phyloP scores from a whole-genome alignment of 1,140 invertebrate species.

The Eubasilissa regina region DNA sequence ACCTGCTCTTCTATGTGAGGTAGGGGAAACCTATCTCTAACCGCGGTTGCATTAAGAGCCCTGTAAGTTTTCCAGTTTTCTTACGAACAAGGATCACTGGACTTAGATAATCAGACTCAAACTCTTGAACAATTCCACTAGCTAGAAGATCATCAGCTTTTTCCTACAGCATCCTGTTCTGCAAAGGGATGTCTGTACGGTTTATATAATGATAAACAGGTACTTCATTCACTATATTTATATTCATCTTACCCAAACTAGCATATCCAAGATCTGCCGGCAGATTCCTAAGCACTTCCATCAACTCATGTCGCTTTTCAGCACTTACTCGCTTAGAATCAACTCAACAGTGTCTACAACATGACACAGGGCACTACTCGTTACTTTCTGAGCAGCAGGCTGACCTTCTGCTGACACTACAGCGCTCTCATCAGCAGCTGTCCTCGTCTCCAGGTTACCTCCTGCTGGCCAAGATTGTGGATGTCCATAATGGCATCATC shows the following conservation, averaged over 20 bases:
- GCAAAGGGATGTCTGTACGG: neutral
- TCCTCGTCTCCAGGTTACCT: neutral
- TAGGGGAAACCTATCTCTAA: neutral
- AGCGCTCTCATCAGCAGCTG: neutral
- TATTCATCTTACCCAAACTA: neutral
- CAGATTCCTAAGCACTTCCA: neutral
- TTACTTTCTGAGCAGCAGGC: neutral
- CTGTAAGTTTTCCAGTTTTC: neutral
- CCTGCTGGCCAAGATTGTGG: neutral
- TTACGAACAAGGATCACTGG: neutral
- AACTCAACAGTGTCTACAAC: neutral
- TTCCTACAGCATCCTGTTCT: neutral
- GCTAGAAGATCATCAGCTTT: neutral
- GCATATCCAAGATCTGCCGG: neutral
- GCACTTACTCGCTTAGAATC: neutral
- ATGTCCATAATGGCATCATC: neutral
- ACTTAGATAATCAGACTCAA: constrained; percentile 1
- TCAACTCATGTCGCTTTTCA: neutral
- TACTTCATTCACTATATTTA: neutral
- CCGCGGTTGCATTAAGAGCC: neutral
- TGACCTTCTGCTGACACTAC: neutral
- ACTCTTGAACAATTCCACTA: neutral
- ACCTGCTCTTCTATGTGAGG: constrained; percentile 7
- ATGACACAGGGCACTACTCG: neutral
- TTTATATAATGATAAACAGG: neutral